Conservation (phyloP, 1,140 invertebrate genomes). For the Drusus annulatus region DNA sequence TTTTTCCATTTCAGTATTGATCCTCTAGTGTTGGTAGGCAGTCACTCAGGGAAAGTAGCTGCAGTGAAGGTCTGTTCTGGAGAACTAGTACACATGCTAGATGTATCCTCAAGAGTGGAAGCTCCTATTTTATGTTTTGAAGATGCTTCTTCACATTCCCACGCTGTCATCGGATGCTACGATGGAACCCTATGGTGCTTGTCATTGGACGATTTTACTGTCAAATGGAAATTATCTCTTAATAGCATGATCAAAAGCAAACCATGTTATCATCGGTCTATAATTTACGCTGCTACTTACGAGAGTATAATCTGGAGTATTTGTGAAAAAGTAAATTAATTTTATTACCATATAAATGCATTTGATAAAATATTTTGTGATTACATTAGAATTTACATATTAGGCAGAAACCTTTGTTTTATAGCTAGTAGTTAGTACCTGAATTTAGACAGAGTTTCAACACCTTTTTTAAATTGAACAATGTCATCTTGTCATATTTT, state of each 20-base stretch:
- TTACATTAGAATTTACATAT: no score
- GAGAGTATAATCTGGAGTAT: conserved; percentile 78
- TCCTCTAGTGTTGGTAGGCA: conserved; percentile 69
- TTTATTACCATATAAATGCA: no score
- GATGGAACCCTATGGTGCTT: conserved; percentile 78
- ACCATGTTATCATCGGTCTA: conserved; percentile 68
- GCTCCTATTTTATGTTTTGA: conserved; percentile 63
- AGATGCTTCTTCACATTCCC: conserved; percentile 50
- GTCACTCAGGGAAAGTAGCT: conserved; percentile 75
- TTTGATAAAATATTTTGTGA: no score
- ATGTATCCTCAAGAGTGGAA: conserved; percentile 64
- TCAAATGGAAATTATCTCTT: conserved; percentile 77
- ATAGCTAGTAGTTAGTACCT: no score
- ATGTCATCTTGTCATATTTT: no score
- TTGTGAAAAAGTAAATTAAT: conserved; percentile 65
- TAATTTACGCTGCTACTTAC: conserved; percentile 79
- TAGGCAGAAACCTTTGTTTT: no score
- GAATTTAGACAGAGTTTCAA: no score
- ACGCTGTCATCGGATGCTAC: conserved; percentile 75
- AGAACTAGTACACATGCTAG: conserved; percentile 62
- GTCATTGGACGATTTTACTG: conserved; percentile 69
- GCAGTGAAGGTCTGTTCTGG: conserved; percentile 69
- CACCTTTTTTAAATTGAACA: no score
- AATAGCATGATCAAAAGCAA: conserved; percentile 78
- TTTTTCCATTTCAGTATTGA: conserved; percentile 9